phyloP scores from a whole-genome alignment of 2,888 invertebrate species.

The Adelphocoris suturalis region DNA sequence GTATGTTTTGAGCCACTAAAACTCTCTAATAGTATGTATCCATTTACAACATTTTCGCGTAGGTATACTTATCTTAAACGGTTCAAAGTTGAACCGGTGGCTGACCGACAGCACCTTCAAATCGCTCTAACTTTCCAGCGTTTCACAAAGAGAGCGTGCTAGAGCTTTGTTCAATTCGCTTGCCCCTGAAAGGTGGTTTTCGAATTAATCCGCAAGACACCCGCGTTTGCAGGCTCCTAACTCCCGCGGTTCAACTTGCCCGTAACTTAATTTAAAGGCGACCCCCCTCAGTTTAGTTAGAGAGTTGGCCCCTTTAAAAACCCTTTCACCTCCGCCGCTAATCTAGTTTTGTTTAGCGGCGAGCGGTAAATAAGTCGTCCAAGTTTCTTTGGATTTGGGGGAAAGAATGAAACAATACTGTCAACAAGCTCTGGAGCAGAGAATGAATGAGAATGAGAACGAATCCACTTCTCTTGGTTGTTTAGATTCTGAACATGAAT shows the following conservation, averaged over 20 bases:
- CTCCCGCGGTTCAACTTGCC: slow-evolving; percentile 32
- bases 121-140: neutral
- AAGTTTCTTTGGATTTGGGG: neutral
- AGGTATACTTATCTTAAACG: neutral
- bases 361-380: neutral
- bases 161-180: slow-evolving; percentile 2
- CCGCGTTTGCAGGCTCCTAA: slow-evolving; percentile 36
- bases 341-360: neutral
- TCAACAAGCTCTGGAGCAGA: no score
- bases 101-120: neutral
- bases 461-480: no score
- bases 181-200: slow-evolving; percentile 47
- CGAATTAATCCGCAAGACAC: slow-evolving; percentile 42
- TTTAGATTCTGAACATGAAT: no score
- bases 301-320: slow-evolving; percentile 15
- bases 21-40: no score
- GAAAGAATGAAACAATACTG: no score
- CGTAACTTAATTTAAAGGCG: slow-evolving; percentile 45
- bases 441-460: no score
- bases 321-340: slow-evolving; percentile 12
- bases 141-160: neutral
- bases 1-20: no score
- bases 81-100: neutral
- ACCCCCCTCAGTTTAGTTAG: slow-evolving; percentile 33
- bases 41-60: no score